Conservation (phyloP, 2,888 invertebrate species). For the Aphodius granarius region DNA sequence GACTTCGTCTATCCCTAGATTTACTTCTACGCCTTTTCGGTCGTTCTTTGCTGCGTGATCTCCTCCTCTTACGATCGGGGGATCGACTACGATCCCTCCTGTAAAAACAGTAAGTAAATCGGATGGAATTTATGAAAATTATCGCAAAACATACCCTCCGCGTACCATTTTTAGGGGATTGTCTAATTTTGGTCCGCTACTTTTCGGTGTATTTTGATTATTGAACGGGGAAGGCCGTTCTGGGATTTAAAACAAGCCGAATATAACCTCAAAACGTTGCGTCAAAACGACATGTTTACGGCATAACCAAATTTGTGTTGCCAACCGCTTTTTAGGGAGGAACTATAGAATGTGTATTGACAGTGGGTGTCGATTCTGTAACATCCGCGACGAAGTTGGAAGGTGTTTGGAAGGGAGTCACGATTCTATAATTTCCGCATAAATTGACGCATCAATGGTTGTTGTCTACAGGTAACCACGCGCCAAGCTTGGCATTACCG, state of each 20-base stretch:
- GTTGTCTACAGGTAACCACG: too few species aligned
- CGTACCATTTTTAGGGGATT: slow-evolving; percentile 11
- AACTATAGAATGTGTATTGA: not conserved
- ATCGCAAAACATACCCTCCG: slow-evolving; percentile 5
- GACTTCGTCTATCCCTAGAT: slow-evolving; percentile 44
- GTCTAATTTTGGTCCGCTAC: not conserved
- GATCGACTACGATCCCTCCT: slow-evolving; percentile 46
- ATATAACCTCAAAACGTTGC: not conserved
- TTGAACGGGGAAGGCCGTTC: not conserved
- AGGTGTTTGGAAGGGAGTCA: too few species aligned
- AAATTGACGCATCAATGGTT: too few species aligned
- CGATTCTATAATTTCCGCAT: too few species aligned
- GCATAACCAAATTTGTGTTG: not conserved
- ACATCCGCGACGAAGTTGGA: too few species aligned
- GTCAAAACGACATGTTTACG: not conserved
- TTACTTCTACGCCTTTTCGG: slow-evolving; percentile 41
- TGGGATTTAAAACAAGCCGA: not conserved
- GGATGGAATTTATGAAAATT: not conserved
- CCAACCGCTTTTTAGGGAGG: not conserved
- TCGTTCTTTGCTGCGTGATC: slow-evolving; percentile 62
- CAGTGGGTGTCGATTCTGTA: not conserved
- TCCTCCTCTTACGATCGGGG: slow-evolving; percentile 54
- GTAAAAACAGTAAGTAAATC: not conserved
- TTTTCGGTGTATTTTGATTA: not conserved
- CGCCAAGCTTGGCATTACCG: too few species aligned